phyloP scores from a whole-genome alignment of 2,797 vertebrate genomes.

The Alectoris magna region DNA sequence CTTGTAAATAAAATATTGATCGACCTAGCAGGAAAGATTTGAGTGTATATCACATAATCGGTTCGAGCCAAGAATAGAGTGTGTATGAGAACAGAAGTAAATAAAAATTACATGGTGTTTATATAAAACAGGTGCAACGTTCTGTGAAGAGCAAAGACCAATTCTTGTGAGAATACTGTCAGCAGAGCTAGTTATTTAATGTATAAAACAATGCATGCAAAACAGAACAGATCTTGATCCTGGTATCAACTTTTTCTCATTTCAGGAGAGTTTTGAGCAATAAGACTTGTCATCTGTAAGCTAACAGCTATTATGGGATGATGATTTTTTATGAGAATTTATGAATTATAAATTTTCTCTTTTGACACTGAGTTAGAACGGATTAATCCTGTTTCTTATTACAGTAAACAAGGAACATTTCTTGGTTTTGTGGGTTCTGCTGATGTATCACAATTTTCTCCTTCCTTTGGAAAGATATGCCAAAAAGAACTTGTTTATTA shows the following conservation, averaged over 20 bases:
- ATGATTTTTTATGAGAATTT: slow-evolving; percentile 13
- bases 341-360: slow-evolving; percentile 50
- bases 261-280: not conserved
- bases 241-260: not conserved
- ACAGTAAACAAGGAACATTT: not conserved
- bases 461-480: not conserved
- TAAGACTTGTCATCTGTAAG: not conserved
- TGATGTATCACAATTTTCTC: not conserved
- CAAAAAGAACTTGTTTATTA: not conserved
- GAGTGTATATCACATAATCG: not conserved
- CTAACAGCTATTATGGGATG: not conserved
- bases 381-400: not conserved
- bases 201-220: slow-evolving; percentile 25
- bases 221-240: slow-evolving; percentile 13
- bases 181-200: slow-evolving; percentile 35
- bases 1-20: slow-evolving; percentile 28
- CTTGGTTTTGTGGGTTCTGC: not conserved
- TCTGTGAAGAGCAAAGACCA: not conserved
- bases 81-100: not conserved
- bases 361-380: slow-evolving; percentile 22
- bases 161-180: not conserved
- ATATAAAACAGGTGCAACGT: not conserved
- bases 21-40: not conserved
- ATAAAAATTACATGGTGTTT: slow-evolving; percentile 32
- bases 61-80: not conserved